Evolutionary conservation across 2,888 invertebrate genomes (phyloP).

Genomic region (Melanotus villosus): DNA sequence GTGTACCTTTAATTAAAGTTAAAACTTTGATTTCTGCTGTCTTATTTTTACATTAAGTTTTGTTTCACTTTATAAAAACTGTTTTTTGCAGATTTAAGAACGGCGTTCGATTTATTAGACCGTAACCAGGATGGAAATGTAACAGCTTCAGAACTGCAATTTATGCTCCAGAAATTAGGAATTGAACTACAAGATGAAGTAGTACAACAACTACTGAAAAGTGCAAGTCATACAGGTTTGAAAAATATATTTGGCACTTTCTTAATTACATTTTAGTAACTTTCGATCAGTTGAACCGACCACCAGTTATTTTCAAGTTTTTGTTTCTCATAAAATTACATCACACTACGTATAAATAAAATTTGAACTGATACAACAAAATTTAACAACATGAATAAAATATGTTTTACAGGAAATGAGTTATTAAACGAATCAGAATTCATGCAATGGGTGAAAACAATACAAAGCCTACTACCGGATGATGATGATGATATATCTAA

Average conservation of each 20-base stretch:
- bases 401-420: constrained; percentile 82
- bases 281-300: too few relatives aligned
- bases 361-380: too few relatives aligned
- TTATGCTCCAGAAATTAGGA: constrained; percentile 84
- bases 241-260: constrained; percentile 16
- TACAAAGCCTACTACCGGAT: constrained; percentile 78
- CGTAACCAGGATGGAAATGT: constrained; percentile 84
- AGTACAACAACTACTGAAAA: constrained; percentile 81
- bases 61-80: too few relatives aligned
- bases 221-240: constrained; percentile 67
- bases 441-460: constrained; percentile 82
- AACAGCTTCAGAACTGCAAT: constrained; percentile 82
- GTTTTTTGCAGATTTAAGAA: constrained; percentile 80
- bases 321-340: too few relatives aligned
- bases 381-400: too few relatives aligned
- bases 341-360: too few relatives aligned
- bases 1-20: too few relatives aligned
- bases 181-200: constrained; percentile 83
- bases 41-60: background rate
- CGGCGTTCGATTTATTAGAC: constrained; percentile 84
- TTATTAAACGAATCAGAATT: constrained; percentile 85
- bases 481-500: constrained; percentile 77
- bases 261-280: too few relatives aligned
- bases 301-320: too few relatives aligned
- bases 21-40: too few relatives aligned